Evolutionary conservation across 2,888 invertebrate species (phyloP).

Genomic region (Tineola bisselliella): DNA sequence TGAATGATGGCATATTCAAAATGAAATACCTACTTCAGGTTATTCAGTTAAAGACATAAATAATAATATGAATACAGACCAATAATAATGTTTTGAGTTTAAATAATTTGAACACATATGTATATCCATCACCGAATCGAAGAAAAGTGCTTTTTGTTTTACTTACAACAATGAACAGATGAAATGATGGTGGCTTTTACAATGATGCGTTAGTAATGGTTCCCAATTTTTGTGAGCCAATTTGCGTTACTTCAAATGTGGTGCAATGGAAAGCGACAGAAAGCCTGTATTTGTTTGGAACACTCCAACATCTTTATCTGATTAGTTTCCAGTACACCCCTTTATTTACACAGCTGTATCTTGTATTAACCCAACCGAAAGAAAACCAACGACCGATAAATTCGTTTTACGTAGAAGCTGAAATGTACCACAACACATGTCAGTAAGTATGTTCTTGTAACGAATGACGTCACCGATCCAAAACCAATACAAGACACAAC

Average conservation of each 20-base stretch:
- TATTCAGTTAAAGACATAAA: too few species aligned
- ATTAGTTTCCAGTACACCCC: constrained; percentile 66
- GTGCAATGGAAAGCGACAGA: constrained; percentile 68
- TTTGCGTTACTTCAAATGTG: constrained; percentile 54
- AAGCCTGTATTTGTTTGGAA: constrained; percentile 43
- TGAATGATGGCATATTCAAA: too few species aligned
- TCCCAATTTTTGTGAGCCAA: constrained; percentile 66
- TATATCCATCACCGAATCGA: background rate
- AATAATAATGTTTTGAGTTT: too few species aligned
- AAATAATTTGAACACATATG: too few species aligned
- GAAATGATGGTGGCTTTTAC: constrained; percentile 57
- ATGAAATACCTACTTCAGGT: too few species aligned
- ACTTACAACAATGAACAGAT: constrained; percentile 61
- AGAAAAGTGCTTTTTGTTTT: constrained; percentile 36
- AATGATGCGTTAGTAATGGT: constrained; percentile 67
- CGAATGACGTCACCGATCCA: constrained; percentile 30
- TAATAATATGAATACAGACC: too few species aligned
- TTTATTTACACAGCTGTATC: constrained; percentile 64
- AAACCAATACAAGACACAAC: constrained; percentile 70
- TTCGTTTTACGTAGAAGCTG: constrained; percentile 65
- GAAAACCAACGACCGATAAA: constrained; percentile 65
- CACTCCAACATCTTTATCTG: constrained; percentile 41
- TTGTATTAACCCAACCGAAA: constrained; percentile 69
- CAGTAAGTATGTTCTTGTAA: constrained; percentile 24
- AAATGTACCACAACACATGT: constrained; percentile 64